These are phyloP conservation scores for Turnix velox DNA, from an alignment of 2,113 vertebrate genomes.

Conservation along the genomic window DNA sequence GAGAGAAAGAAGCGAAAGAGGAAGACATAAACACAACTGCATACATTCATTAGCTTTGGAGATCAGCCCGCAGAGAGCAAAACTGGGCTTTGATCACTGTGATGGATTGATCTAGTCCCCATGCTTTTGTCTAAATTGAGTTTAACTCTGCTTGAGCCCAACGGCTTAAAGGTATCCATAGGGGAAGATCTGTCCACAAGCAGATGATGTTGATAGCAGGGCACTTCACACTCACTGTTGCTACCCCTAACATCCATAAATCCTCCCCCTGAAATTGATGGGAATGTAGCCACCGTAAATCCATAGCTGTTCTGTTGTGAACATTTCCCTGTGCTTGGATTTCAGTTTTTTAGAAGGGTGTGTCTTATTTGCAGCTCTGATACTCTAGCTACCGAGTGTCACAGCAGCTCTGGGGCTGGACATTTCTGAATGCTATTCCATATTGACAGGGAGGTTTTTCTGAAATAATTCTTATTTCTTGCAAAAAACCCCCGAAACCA, in stretches of 20 bases:
- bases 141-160: not conserved
- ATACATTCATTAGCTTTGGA: not conserved
- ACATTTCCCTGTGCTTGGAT: accelerated
- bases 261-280: not conserved
- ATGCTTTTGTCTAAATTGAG: not conserved
- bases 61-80: not conserved
- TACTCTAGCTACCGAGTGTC: not conserved
- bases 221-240: not conserved
- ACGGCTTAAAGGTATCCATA: not conserved
- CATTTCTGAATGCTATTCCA: accelerated
- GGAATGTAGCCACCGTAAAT: not conserved
- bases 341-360: not conserved
- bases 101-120: not conserved
- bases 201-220: not conserved
- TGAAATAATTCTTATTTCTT: not conserved
- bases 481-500: accelerated
- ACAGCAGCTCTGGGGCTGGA: not conserved
- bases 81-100: not conserved
- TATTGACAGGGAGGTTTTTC: not conserved
- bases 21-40: not conserved
- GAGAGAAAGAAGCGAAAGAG: not conserved
- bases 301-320: not conserved
- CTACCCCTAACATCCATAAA: not conserved
- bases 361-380: not conserved
- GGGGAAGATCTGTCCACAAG: not conserved